Conservation (phyloP, 2,113 vertebrate genomes). For the Sula dactylatra region DNA sequence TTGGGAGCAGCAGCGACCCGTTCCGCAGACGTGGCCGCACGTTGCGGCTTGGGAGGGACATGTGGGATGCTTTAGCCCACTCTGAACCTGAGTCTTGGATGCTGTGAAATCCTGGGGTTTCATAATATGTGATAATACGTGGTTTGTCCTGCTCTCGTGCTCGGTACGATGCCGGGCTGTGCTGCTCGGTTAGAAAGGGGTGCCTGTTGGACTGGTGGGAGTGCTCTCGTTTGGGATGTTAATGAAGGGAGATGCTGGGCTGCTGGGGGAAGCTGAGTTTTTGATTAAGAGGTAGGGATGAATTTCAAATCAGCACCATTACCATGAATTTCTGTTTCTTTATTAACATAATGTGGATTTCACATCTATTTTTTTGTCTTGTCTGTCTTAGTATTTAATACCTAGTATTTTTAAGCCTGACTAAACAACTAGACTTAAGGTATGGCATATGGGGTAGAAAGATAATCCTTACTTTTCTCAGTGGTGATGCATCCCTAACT, state of each 20-base stretch:
- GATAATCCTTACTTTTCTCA: background rate
- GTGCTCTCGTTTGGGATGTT: background rate
- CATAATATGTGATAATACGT: accelerated
- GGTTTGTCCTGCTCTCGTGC: background rate
- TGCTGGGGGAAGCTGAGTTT: background rate
- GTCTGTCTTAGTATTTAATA: background rate
- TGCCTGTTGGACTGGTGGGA: too few species aligned
- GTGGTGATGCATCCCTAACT: background rate
- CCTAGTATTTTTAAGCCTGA: background rate
- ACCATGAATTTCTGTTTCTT: background rate
- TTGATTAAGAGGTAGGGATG: background rate
- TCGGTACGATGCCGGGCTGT: accelerated
- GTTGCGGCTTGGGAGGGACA: accelerated
- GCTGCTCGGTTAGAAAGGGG: background rate
- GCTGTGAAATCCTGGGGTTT: background rate
- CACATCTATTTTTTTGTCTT: background rate
- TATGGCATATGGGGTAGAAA: background rate
- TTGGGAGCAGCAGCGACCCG: background rate
- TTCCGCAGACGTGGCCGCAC: accelerated
- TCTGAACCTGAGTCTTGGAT: background rate
- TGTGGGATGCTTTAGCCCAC: accelerated
- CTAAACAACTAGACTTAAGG: background rate
- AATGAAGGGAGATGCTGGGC: background rate
- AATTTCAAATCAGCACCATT: background rate
- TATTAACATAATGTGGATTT: background rate